Evolutionary conservation across 2,113 vertebrate species (phyloP), one percentile per base, ranked within the genome.

Genomic region (Thinocorus orbignyianus): DNA sequence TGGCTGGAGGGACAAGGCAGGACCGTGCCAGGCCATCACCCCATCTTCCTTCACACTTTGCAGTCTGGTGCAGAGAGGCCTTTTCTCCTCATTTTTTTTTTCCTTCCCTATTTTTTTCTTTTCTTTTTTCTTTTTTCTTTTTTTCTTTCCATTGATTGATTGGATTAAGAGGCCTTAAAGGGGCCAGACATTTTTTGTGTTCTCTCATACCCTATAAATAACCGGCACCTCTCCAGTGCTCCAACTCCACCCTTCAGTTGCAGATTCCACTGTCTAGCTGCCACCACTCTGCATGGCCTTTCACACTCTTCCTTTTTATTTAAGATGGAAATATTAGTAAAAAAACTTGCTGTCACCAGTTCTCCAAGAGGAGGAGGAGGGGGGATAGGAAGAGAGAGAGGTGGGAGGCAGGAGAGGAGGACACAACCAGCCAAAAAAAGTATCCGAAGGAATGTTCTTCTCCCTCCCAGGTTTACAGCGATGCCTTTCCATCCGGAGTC

Each of bases 131-230:
- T 7, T 10, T 33, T 74, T 66, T 24, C 6, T 3, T 95, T 88
- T 90, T 42, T 1, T 3, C 41, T 93, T 95, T 86, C 84, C 95
- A 90, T 95, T 90, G 81, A 84, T 96, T 93, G 93, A 92, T 97
- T 97, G 95, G 91, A 96, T 97, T 96, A 97, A 95, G 95, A 90
- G 95, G 95, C 94, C 91, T 97, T 96, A 94, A 96, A 95, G 95
- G 93, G 94, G 93, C 95, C 88, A 96, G 94, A 96, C 94, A 90
- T 97, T 96, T 97, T 93, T 95, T 92, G 90, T 94, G 80, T 95
- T 96, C 91, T 95, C 95, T 97, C 95, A 95, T 97, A 94, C 91
- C 95, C 97, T 97, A 96, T 97, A 97, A 97, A 96, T 97, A 97
- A 97, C 95, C 89, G 44, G 92, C 92, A 95, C 95, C 96, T 96